phyloP scores from a whole-genome alignment of 2,888 invertebrate species.

The Strigamia maritima region DNA sequence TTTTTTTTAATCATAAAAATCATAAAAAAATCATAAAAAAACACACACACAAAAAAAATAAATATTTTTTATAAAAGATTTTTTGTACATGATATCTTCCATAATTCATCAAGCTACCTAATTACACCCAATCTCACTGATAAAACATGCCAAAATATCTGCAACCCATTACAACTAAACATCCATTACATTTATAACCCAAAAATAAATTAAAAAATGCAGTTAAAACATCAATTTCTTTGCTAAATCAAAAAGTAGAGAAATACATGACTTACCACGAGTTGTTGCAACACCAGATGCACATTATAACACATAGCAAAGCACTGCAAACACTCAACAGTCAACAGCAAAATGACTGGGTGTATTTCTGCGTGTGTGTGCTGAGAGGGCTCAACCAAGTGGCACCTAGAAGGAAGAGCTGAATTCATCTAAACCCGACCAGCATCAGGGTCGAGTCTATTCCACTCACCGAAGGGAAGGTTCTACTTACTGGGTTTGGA shows the following conservation, averaged over 20 bases:
- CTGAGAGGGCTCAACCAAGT: neutral
- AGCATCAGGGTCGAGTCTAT: slow-evolving; percentile 1
- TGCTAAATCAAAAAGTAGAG: neutral
- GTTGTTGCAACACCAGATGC: neutral
- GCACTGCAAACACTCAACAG: neutral
- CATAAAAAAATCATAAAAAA: too few species aligned
- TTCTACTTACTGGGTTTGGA: neutral
- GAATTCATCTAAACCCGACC: slow-evolving; percentile 2
- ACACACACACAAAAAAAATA: too few species aligned
- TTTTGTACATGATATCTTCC: too few species aligned
- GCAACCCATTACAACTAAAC: too few species aligned
- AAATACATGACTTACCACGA: neutral
- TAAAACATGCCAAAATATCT: too few species aligned
- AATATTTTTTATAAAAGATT: too few species aligned
- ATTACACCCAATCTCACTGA: too few species aligned
- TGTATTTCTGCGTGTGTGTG: neutral
- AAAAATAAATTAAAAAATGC: too few species aligned
- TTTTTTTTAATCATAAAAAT: too few species aligned
- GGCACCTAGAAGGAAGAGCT: neutral
- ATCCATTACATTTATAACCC: too few species aligned
- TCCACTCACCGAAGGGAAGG: neutral
- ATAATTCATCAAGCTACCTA: too few species aligned
- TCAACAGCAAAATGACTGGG: neutral
- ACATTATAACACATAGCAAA: neutral
- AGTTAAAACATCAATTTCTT: neutral